Evolutionary conservation across 2,113 vertebrate species (phyloP).

Genomic region (Micromys minutus): DNA sequence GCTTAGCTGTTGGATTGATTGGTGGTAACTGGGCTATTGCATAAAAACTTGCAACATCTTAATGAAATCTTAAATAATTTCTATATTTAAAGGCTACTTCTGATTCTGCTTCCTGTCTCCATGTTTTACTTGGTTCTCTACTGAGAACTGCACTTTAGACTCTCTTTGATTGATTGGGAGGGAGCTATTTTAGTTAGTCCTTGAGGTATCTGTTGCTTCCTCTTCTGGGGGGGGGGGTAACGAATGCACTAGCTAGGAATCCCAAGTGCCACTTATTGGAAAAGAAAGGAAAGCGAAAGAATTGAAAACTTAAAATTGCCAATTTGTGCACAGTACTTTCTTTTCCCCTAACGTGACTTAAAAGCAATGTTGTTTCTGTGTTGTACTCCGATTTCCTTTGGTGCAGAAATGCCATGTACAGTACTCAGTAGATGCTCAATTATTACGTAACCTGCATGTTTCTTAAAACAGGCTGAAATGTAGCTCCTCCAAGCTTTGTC

Average conservation of each 20-base stretch:
- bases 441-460: background rate
- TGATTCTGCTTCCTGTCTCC: background rate
- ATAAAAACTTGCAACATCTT: background rate
- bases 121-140: background rate
- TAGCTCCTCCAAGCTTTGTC: background rate
- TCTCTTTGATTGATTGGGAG: rapidly evolving
- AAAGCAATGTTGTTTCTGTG: background rate
- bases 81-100: background rate
- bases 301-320: background rate
- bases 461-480: constrained; percentile 23
- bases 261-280: background rate
- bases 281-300: background rate
- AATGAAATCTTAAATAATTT: background rate
- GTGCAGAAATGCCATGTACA: background rate
- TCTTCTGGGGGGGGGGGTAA: background rate
- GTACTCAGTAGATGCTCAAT: background rate
- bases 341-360: background rate
- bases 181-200: background rate
- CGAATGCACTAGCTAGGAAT: background rate
- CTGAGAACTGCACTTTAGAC: background rate
- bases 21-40: background rate
- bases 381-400: background rate
- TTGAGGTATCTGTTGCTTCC: background rate
- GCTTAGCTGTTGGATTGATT: background rate
- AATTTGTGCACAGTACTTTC: background rate